Conservation (phyloP, 2,888 invertebrate genomes). For the Cerceris ruficornis region DNA sequence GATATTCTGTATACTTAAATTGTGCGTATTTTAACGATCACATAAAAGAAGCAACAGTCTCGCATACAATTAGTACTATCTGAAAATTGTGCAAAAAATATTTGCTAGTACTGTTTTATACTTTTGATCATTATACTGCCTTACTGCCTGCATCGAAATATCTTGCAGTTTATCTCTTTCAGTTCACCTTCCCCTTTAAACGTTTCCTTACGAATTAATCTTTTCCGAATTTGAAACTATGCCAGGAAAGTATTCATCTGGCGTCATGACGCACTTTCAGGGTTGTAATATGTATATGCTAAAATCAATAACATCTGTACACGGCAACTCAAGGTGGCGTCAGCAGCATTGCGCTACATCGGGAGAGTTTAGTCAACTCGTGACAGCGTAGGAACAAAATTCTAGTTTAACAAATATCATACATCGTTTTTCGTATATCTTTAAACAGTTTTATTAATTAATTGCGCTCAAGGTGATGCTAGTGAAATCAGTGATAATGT, state of each 20-base stretch:
- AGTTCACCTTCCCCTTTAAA: background rate
- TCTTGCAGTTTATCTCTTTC: background rate
- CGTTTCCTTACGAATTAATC: background rate
- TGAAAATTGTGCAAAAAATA: constrained; percentile 1
- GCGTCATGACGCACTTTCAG: constrained; percentile 37
- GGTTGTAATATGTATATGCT: constrained; percentile 48
- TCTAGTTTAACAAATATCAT: background rate
- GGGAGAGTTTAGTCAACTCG: constrained; percentile 60
- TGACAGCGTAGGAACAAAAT: constrained; percentile 33
- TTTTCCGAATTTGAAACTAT: background rate
- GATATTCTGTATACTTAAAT: constrained; percentile 1
- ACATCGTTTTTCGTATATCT: background rate
- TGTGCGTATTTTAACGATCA: constrained; percentile 3
- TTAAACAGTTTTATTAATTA: background rate
- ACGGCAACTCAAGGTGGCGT: constrained; percentile 46
- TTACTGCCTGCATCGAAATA: background rate
- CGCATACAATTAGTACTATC: background rate
- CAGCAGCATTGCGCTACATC: constrained; percentile 58
- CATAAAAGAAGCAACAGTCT: background rate
- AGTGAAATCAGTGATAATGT: background rate
- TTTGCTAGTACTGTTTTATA: constrained; percentile 3
- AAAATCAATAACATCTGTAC: constrained; percentile 66
- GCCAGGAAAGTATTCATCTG: background rate
- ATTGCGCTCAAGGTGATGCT: background rate
- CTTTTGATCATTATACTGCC: constrained; percentile 1